A percentile compares a stretch with the other conserved stretches of the same genome.
phyloP scores from a whole-genome alignment of 2,113 vertebrate species.

The Ailuropoda melanoleuca region DNA sequence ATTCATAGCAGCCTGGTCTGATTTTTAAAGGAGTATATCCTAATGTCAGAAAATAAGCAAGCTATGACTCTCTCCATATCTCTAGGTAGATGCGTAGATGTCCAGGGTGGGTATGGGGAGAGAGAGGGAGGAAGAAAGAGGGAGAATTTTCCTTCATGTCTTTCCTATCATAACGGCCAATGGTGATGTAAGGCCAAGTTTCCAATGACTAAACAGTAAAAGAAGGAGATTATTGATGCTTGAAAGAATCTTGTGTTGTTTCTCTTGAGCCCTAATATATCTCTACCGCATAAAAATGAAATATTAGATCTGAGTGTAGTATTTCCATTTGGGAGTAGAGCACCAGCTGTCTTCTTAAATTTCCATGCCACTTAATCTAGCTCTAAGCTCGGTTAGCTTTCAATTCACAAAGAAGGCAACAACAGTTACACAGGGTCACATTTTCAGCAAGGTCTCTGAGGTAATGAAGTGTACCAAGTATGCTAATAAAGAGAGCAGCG shows the following conservation, averaged over 20 bases:
- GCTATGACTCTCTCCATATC: not conserved
- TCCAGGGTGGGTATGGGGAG: not conserved
- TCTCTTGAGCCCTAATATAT: constrained; percentile 2
- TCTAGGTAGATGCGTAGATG: not conserved
- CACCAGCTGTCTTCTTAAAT: constrained; percentile 74
- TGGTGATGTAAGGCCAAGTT: not conserved
- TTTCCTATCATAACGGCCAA: not conserved
- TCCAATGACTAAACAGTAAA: constrained; percentile 21
- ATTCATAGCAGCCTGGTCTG: not conserved
- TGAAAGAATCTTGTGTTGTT: constrained; percentile 29
- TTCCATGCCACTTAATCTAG: constrained; percentile 73
- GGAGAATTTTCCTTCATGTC: not conserved
- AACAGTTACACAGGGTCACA: constrained; percentile 53
- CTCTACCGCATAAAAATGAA: constrained; percentile 36
- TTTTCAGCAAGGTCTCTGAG: constrained; percentile 69
- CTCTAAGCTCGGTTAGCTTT: constrained; percentile 67
- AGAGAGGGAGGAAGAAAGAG: not conserved
- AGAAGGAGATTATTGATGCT: constrained; percentile 1
- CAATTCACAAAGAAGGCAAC: constrained; percentile 53
- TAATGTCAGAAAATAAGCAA: constrained; percentile 45
- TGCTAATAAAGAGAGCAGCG: constrained; percentile 35
- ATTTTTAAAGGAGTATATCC: constrained; percentile 24
- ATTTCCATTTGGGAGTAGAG: constrained; percentile 56
- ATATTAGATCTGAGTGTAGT: constrained; percentile 50
- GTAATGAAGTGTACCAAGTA: constrained; percentile 65